phyloP scores from a whole-genome alignment of 2,113 vertebrate genomes.

The Pollachius pollachius region DNA sequence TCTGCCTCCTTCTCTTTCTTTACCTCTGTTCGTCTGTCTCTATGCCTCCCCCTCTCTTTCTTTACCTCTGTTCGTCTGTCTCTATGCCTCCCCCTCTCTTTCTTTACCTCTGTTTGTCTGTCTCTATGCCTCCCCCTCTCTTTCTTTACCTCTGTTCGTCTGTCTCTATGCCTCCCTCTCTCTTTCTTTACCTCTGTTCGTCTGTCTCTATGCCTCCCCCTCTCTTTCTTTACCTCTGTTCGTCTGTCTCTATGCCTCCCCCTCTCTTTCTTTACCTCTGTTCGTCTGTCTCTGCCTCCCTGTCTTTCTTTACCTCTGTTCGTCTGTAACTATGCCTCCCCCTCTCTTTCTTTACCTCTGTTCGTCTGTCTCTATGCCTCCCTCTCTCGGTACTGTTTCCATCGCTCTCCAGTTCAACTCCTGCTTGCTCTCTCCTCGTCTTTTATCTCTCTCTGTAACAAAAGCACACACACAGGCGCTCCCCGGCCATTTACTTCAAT shows the following conservation, averaged over 20 bases:
- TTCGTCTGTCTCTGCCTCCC: slow-evolving; percentile 2
- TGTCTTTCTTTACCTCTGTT: neutral
- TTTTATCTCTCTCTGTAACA: slow-evolving; percentile 11
- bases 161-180: neutral
- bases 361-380: neutral
- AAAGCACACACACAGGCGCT: too few relatives aligned
- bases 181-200: neutral
- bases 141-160: neutral
- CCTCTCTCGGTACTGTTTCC: neutral
- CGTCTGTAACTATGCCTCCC: neutral
- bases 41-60: neutral
- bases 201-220: neutral
- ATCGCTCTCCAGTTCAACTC: too few relatives aligned
- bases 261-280: neutral
- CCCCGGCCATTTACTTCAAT: too few relatives aligned
- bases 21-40: neutral
- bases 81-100: neutral
- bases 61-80: neutral
- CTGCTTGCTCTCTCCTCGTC: neutral
- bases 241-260: neutral
- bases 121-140: neutral
- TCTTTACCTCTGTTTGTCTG: neutral
- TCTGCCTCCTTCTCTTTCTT: neutral
- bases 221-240: neutral
- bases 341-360: neutral